Evolutionary conservation across 2,797 vertebrate genomes (phyloP).

Genomic region (Chelon labrosus): DNA sequence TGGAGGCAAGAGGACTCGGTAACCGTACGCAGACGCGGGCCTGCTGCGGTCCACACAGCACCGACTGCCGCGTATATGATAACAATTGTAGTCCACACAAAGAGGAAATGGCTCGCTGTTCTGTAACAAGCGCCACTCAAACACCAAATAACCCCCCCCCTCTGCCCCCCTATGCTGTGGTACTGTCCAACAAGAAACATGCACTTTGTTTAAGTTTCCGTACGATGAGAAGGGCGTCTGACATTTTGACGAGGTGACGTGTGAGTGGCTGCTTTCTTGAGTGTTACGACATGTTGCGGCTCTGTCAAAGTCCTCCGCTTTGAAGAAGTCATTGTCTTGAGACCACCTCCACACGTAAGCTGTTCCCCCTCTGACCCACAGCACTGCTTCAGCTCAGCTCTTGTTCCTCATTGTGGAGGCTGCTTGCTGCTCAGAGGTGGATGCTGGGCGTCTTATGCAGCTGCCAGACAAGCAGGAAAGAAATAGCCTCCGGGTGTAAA

Average conservation of each 20-base stretch:
- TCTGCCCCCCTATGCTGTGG: too few species aligned
- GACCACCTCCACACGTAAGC: not conserved
- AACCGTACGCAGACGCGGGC: slow-evolving; percentile 22
- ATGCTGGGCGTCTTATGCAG: slow-evolving; percentile 43
- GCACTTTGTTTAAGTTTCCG: not conserved
- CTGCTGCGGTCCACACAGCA: not conserved
- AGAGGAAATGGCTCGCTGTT: not conserved
- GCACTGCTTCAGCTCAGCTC: not conserved
- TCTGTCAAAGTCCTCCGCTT: slow-evolving; percentile 21
- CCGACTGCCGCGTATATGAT: not conserved
- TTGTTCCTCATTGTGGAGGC: slow-evolving; percentile 11
- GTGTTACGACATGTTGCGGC: not conserved
- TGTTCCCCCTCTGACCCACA: slow-evolving; percentile 3
- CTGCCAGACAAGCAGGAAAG: slow-evolving; percentile 11
- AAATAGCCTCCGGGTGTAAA: slow-evolving; percentile 53
- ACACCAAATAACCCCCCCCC: too few species aligned
- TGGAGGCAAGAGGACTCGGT: slow-evolving; percentile 27
- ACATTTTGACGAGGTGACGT: not conserved
- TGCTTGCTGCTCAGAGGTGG: slow-evolving; percentile 3
- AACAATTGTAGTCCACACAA: not conserved
- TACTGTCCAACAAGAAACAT: too few species aligned
- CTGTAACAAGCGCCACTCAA: slow-evolving; percentile 6
- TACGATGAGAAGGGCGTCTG: slow-evolving; percentile 2
- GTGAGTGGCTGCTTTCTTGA: not conserved
- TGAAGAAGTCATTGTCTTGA: not conserved